Conservation (phyloP, 1,140 invertebrate species). For the Magallana gigas region DNA sequence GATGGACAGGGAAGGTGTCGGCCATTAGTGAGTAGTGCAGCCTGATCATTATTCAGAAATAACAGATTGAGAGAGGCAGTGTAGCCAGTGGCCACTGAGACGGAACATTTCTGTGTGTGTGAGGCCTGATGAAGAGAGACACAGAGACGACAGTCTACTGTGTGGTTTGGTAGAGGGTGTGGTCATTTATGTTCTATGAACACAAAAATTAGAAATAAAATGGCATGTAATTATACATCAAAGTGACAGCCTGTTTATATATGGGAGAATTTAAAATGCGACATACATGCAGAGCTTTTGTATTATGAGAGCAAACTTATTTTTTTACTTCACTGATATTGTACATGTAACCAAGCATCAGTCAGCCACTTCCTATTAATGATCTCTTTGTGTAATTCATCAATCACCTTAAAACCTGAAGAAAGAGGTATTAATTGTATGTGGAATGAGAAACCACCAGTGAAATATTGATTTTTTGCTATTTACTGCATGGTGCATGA, state of each 20-base stretch:
- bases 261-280: not conserved
- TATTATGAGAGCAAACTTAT: not conserved
- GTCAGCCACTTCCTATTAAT: not conserved
- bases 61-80: not conserved
- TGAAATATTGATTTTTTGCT: conserved; percentile 22
- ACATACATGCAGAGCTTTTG: not conserved
- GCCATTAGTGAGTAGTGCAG: conserved; percentile 15
- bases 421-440: conserved; percentile 27
- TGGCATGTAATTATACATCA: not conserved
- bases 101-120: not conserved
- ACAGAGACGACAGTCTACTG: not conserved
- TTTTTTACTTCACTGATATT: not conserved
- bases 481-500: not conserved
- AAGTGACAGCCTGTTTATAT: not conserved
- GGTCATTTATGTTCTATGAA: not conserved
- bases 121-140: not conserved
- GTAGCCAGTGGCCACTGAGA: not conserved
- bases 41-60: conserved; percentile 14
- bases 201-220: not conserved
- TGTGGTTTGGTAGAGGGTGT: conserved; percentile 7
- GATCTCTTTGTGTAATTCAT: conserved; percentile 6
- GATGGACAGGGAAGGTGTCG: not conserved
- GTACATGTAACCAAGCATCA: not conserved
- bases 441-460: conserved; percentile 11
- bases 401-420: conserved; percentile 7